Conservation (phyloP, 2,113 vertebrate genomes). For the Penelope pileata region DNA sequence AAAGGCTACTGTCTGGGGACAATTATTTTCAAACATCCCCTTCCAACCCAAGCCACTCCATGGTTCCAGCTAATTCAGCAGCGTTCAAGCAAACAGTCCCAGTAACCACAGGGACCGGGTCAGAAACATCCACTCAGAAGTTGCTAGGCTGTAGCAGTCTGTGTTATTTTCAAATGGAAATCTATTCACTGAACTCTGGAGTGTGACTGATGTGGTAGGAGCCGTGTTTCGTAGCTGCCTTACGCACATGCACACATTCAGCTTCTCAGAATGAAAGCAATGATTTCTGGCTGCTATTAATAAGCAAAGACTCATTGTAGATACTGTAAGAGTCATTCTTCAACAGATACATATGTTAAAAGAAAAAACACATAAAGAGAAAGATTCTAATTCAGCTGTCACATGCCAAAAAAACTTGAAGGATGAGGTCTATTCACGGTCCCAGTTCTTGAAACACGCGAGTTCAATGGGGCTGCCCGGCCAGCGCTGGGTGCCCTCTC, state of each 20-base stretch:
- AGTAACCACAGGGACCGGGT: neutral
- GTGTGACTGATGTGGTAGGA: neutral
- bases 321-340: neutral
- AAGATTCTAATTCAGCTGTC: neutral
- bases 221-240: neutral
- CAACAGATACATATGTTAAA: neutral
- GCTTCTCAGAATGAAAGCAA: neutral
- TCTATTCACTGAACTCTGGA: neutral
- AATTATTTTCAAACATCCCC: neutral
- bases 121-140: neutral
- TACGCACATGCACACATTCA: neutral
- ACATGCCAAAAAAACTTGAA: neutral
- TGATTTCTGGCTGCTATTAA: neutral
- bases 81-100: neutral
- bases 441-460: neutral
- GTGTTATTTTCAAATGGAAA: neutral
- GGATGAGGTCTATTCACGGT: neutral
- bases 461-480: neutral
- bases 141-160: neutral
- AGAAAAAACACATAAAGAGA: neutral
- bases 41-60: neutral
- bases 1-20: neutral
- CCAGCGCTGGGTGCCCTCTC: neutral
- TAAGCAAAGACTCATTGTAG: neutral
- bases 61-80: neutral